Base-by-base conservation (phyloP, 2,113 vertebrate species). In the Ifrita kowaldi region DNA sequence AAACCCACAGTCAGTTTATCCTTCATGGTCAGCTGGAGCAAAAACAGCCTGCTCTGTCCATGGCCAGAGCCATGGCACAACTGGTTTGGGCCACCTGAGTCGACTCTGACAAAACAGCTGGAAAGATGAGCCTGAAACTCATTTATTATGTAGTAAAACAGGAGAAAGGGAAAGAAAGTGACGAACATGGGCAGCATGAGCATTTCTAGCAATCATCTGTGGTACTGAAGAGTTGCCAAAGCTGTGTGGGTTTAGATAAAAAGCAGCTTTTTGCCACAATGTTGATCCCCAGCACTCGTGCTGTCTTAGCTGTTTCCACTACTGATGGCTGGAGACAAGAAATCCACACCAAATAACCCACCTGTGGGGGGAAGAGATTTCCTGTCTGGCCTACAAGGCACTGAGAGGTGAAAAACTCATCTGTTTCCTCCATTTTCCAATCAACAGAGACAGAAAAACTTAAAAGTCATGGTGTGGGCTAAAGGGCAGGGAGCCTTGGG, bases 401-500 rank as follows among this genome's bases (percentile, higher is more conserved):
- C 82, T 6, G 52, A 92, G 85, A 68, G 33, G 69, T 2, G 7
- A 77, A 69, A 93, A 92, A 59, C 50, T 88, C 39, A 21, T 75
- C 92, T 47, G 44, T 67, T 83, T 90, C 68, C 28, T 93, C 47
- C 42, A 32, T 89, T 94, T 95, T 86, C 68, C 87, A 27, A 52
- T 37, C 71, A 75, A 70, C n/a, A 63, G 77, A 81, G 62, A 56
- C 49, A 79, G 87, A 49, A 93, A 76, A 77, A 70, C 87, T 90
- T 94, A 37, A 92, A 96, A 95, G 80, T 76, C 22, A 1, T 5
- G 27, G 83, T 35, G 27, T 39, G 64, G 76, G 68, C 76, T 86
- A 73, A 90, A 84, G 92, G 79, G 79, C 79, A 90, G 56, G 55
- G 73, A 93, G 95, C 88, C 64, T 37, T 59, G 75, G 64, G 87